Evolutionary conservation across 2,888 invertebrate species (phyloP).

Genomic region (Phlogophora meticulosa): DNA sequence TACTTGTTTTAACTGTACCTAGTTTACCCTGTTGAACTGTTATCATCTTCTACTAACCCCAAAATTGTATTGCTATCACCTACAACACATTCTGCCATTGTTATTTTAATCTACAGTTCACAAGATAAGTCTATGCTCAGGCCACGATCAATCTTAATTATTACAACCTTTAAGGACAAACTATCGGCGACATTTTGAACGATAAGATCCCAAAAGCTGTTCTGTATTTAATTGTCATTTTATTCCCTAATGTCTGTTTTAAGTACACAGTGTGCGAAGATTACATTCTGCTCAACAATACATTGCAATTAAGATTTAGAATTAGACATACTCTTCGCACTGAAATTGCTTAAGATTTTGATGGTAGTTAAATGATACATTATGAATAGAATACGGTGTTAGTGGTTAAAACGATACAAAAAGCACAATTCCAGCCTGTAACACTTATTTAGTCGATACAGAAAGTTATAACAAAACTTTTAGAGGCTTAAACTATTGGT

Average conservation of each 20-base stretch:
- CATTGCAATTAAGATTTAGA: conserved; percentile 29
- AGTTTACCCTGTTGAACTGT: not conserved
- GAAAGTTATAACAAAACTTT: too few relatives aligned
- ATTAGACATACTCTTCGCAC: conserved; percentile 12
- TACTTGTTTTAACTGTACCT: too few relatives aligned
- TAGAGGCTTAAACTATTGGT: too few relatives aligned
- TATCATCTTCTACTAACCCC: not conserved
- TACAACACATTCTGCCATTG: too few relatives aligned
- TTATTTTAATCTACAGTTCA: conserved; percentile 11
- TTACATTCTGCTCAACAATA: conserved; percentile 43
- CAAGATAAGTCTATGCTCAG: not conserved
- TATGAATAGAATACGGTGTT: not conserved
- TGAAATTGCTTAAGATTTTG: conserved; percentile 23
- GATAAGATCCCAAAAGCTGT: conserved; percentile 33
- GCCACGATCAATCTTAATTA: conserved; percentile 36
- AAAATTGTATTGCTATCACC: not conserved
- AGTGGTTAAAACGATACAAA: not conserved
- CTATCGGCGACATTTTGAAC: conserved; percentile 10
- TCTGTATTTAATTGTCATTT: conserved; percentile 26
- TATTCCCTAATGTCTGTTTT: conserved; percentile 16
- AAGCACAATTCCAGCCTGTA: not conserved
- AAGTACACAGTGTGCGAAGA: conserved; percentile 12
- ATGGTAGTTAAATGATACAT: not conserved
- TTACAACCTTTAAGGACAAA: conserved; percentile 34
- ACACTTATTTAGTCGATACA: too few relatives aligned